Base-by-base conservation (phyloP, 2,797 vertebrate genomes). In the Pseudocheirus occidentalis region DNA sequence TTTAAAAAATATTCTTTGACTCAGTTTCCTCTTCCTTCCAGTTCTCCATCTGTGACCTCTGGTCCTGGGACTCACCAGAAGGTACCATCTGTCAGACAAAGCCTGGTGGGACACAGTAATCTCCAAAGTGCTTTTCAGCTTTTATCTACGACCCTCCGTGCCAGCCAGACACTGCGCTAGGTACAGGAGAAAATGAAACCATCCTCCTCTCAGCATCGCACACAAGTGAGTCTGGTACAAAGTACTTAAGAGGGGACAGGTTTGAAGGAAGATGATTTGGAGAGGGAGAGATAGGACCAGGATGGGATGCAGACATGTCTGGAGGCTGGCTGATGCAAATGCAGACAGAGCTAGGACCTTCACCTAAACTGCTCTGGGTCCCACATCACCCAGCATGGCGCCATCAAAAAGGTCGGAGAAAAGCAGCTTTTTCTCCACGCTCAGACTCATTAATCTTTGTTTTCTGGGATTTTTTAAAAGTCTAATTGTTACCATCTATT, bases 391-490 rank as follows among this genome's bases (percentile, higher is more conserved):
- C 0, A 73, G 34, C 34, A n/a, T 31, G 34, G 34, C 14, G 0
- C 4, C 59, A n/a, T 21, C 34, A 2, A 7, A 73, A 40, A 16
- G 1, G n/a, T 55, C 59, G 34, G 27, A 58, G 18, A 92, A 95
- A 95, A 57, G 24, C 46, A 50, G 52, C 53, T 95, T 50, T 94
- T 58, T 53, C 34, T 95, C 92, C 55, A 54, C 18, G 62, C 16
- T 73, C 34, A 21, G 34, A 12, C 3, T 73, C 62, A 40, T 16
- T 40, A 40, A 73, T 40, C 62, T 40, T 40, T n/a, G 59, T 34
- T 34, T 62, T 1, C 29, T 31, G 58, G 29, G 29, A 9, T 11
- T 59, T 59, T 66, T 16, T n/a, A 62, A 62, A 62, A 14, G 34
- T 66, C n/a, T 66, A 34, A n/a, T 66, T 34, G 31, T 13, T 34